These are phyloP conservation scores for Tenthredo livida DNA, from an alignment of 2,888 invertebrate species.

Conservation along the genomic window DNA sequence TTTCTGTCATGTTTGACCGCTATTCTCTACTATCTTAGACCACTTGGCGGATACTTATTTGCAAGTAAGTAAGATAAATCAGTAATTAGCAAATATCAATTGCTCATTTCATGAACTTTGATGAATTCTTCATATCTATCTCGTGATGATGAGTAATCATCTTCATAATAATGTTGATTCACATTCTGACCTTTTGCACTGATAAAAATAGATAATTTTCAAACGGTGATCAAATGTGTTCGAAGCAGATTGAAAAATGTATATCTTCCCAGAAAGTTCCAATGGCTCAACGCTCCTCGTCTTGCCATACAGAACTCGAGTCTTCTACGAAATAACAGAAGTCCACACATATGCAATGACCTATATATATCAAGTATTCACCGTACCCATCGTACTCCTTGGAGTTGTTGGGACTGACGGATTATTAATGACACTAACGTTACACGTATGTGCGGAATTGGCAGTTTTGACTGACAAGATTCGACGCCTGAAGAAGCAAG, in stretches of 20 bases:
- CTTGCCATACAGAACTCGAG: slow-evolving; percentile 59
- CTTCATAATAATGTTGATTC: too few relatives aligned
- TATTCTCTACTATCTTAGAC: slow-evolving; percentile 37
- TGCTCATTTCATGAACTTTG: neutral
- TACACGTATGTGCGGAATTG: slow-evolving; percentile 62
- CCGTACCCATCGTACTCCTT: slow-evolving; percentile 57
- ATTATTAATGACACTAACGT: slow-evolving; percentile 58
- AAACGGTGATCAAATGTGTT: too few relatives aligned
- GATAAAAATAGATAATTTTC: too few relatives aligned
- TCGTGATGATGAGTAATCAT: neutral
- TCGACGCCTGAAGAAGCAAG: neutral
- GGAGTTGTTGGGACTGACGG: slow-evolving; percentile 60
- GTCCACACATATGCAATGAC: slow-evolving; percentile 57
- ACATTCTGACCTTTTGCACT: too few relatives aligned
- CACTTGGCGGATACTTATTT: slow-evolving; percentile 5
- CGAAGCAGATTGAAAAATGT: neutral
- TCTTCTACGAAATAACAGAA: slow-evolving; percentile 57
- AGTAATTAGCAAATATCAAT: neutral
- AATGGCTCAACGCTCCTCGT: slow-evolving; percentile 56
- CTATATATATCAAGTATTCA: slow-evolving; percentile 59
- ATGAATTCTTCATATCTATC: neutral
- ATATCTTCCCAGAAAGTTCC: neutral
- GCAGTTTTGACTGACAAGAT: slow-evolving; percentile 58
- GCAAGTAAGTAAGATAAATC: slow-evolving; percentile 22
- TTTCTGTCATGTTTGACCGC: neutral